Evolutionary conservation across 2,113 vertebrate species (phyloP), one percentile per base, ranked within the genome.

Genomic region (Aramus guarauna): DNA sequence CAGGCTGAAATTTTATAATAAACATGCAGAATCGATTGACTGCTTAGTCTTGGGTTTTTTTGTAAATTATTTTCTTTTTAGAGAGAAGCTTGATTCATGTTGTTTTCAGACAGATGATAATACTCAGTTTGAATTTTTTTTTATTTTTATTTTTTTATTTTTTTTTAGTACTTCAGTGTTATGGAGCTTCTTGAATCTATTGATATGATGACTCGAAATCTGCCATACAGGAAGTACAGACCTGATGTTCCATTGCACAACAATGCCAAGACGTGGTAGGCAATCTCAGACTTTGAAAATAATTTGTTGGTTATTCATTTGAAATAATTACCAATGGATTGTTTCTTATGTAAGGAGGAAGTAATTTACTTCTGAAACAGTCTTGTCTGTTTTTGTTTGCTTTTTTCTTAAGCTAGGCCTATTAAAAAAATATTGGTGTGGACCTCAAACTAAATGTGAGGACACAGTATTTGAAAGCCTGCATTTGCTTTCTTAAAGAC

Each of bases 141-240:
- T 41, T 71, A 68, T 32, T 50, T 93, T 98, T 45, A 26, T 52
- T 22, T 77, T 63, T 67, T 41, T 71, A 68, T 32, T 50, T 93
- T 98, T 45, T 89, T 92, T 48, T 85, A 99, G 99, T 99, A 99
- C 95, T 99, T 99, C 97, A 99, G 99, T 97, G 98, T 99, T 88
- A 98, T 99, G 98, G 99, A 99, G 96, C 98, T 99, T 86, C 98
- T 99, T 93, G 99, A 99, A 76, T 99, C 99, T 39, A 91, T 99
- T 94, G 99, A 99, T 97, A 98, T 99, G 99, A 99, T 99, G 99
- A 98, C 98, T 43, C 98, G 99, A 45, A 99, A 99, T 96, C 96
- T 99, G n/a, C 99, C 99, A 1, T 99, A 99, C 68, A 98, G 99
- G 92, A 99, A 99, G 66, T 99, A 98, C 97, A 98, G 98, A 88